phyloP scores from a whole-genome alignment of 2,888 invertebrate species.

The Folsomia candida region DNA sequence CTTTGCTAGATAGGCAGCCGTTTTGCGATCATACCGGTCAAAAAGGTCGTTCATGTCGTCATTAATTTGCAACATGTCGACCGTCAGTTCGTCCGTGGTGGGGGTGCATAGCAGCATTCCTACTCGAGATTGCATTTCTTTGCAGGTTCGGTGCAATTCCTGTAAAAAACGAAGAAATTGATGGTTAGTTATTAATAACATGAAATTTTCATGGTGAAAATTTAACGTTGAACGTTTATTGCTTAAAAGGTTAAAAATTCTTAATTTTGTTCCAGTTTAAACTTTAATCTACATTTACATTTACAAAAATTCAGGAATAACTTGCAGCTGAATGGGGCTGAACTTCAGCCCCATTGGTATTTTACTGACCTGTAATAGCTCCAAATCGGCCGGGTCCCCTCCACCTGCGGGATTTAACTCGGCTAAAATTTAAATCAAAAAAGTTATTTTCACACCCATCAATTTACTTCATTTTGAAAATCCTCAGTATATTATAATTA shows the following conservation, averaged over 20 bases:
- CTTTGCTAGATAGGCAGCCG: constrained; percentile 50
- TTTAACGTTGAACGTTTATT: neutral
- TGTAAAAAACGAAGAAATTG: constrained; percentile 55
- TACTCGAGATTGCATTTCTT: constrained; percentile 90
- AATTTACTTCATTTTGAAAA: too few species aligned
- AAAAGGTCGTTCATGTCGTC: constrained; percentile 95
- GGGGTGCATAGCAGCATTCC: constrained; percentile 89
- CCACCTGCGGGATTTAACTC: constrained; percentile 83
- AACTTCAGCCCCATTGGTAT: too few species aligned
- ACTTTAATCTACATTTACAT: neutral
- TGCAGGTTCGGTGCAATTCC: constrained; percentile 79
- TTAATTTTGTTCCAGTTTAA: neutral
- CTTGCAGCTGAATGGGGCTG: too few species aligned
- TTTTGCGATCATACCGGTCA: constrained; percentile 76
- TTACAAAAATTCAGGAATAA: neutral
- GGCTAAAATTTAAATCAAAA: too few species aligned
- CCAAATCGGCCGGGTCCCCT: constrained; percentile 63
- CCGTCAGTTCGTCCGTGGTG: constrained; percentile 85
- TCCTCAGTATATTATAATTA: too few species aligned
- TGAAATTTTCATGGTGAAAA: neutral
- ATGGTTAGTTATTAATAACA: neutral
- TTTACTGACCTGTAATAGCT: constrained; percentile 75
- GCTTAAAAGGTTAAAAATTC: neutral
- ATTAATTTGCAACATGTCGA: constrained; percentile 87
- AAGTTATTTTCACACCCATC: too few species aligned